A percentile compares a stretch with the other conserved stretches of the same genome.
These are phyloP conservation scores for Nanorana parkeri DNA, from an alignment of 2,113 vertebrate species.

Conservation along the genomic window DNA sequence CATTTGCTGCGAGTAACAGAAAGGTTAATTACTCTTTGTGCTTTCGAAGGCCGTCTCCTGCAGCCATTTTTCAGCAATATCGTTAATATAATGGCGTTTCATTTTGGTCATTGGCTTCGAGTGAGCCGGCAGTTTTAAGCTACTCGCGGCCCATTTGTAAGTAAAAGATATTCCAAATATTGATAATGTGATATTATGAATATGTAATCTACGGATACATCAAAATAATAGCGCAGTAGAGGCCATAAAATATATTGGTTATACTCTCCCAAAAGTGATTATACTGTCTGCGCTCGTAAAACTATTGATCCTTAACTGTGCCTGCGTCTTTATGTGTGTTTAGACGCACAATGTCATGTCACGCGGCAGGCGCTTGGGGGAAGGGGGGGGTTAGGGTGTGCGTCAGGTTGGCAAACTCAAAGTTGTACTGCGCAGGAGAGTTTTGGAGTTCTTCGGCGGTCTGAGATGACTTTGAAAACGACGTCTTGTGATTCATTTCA, in stretches of 20 bases:
- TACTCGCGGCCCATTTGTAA: slow-evolving; percentile 27
- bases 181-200: slow-evolving; percentile 57
- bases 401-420: not conserved
- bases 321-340: slow-evolving; percentile 34
- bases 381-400: not conserved
- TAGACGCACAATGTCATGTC: slow-evolving; percentile 30
- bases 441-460: too few relatives aligned
- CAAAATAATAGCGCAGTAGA: slow-evolving; percentile 49
- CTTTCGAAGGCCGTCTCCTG: slow-evolving; percentile 17
- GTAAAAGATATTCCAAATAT: slow-evolving; percentile 52
- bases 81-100: slow-evolving; percentile 53
- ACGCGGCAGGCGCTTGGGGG: not conserved
- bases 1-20: slow-evolving; percentile 32
- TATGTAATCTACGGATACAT: slow-evolving; percentile 49
- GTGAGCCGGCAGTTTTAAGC: slow-evolving; percentile 28
- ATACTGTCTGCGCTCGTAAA: slow-evolving; percentile 44
- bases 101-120: slow-evolving; percentile 44
- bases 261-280: slow-evolving; percentile 45
- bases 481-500: too few relatives aligned
- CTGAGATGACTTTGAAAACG: too few relatives aligned
- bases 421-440: too few relatives aligned
- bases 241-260: slow-evolving; percentile 43
- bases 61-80: slow-evolving; percentile 44
- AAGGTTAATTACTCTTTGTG: slow-evolving; percentile 47
- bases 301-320: slow-evolving; percentile 38